Evolutionary conservation across 2,113 vertebrate genomes (phyloP), one percentile per base, ranked within the genome.

Genomic region (Melospiza melodia): DNA sequence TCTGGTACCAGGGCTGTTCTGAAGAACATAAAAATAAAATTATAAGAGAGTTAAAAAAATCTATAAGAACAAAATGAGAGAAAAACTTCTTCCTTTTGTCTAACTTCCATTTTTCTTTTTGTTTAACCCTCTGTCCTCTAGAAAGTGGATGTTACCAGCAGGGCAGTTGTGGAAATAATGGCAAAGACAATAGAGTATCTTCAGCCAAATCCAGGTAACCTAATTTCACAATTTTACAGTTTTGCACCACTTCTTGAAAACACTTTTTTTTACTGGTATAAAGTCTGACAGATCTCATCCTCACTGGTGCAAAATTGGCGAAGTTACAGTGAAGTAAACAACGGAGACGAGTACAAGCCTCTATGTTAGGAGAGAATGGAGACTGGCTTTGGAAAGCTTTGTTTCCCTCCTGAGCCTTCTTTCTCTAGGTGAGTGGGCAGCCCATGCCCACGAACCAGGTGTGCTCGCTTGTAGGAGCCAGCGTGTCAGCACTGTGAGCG

Each of bases 101-200:
- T 93, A 69, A 95, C 28, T 67, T 68, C n/a, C 10, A 23, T 75
- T 12, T 80, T 86, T 91, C 35, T 75, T 93, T 93, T 74, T 90
- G 24, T 94, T 85, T 43, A 74, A 92, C 51, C 31, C 16, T 92
- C 67, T 96, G 15, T 90, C 11, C 13, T 86, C 52, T 95, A 99
- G 99, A 99, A 98, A 98, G 98, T 99, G 97, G 99, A 99, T 94
- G 97, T 98, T 94, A 99, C 99, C 77, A 98, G 99, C 97, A 98
- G 99, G 93, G 99, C 99, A 18, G 99, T 99, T 95, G 58, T 99
- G 97, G 99, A 99, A 96, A 99, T 99, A 97, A 99, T 99, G 98
- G 98, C 99, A 71, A 99, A 99, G 98, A 99, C 99, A 30, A 99
- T 99, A 52, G 99, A 99, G 93, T 99, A 99, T 94, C 99, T 99